Evolutionary conservation across 2,888 invertebrate species (phyloP), one percentile per base, ranked within the genome.

Genomic region (Epinotia demarniana): DNA sequence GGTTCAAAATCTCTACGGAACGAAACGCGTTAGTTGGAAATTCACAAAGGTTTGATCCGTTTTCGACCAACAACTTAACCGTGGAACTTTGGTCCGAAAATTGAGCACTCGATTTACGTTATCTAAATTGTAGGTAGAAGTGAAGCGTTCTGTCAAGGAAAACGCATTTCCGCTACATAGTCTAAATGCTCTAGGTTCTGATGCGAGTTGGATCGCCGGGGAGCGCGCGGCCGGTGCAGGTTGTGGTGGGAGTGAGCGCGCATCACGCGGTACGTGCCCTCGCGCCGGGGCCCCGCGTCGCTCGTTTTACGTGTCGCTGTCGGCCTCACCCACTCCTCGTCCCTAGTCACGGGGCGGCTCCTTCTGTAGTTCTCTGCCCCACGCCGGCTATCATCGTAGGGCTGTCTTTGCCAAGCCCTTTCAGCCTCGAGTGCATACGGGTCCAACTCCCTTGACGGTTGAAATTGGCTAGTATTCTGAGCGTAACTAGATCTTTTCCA

Each of bases 401-500:
- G 87, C 77, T 94, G 93, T 76, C 94, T 90, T 83, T 95, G 95
- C 93, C 95, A 95, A 77, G 92, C 93, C 46, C 93, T 87, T 75
- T 95, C 95, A n/a, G 93, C 86, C 57, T 96, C 95, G 78, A 95
- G 95, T 39, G 96, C 96, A 81, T 96, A 97, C 19, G 96, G 90
- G 84, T 96, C 96, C 79, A 96, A 91, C 77, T 96, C 95, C 69
- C 95, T 95, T n/a, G 95, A 93, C 18, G 95, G 93, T 80, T 96
- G 95, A 81, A 96, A 96, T 83, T 96, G 95, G 81, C 95, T 94
- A 13, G 92, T 86, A 64, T 95, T 95, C 63, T 94, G 92, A 76
- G 93, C 92, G 81, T 95, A 95, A 78, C 95, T 95, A 16, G 96
- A 95, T 77, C 95, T 94, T 77, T 96, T 95, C 96, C 97, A 97